Percentiles rank a stretch among this genome's conserved stretches.
Evolutionary conservation across 2,888 invertebrate genomes (phyloP).

Genomic region (Pheosia tremula): DNA sequence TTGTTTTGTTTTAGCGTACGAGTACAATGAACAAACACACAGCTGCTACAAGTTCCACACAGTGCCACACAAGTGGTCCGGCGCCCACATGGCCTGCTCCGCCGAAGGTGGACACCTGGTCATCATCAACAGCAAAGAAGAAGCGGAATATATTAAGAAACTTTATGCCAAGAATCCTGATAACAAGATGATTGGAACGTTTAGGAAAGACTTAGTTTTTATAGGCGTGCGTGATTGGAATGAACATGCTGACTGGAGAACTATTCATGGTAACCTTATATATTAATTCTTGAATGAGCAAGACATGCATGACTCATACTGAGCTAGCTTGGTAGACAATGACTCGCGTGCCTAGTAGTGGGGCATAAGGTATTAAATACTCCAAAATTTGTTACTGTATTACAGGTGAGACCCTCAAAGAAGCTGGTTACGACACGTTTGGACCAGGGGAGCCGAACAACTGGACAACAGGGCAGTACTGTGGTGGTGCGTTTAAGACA

Average conservation of each 20-base stretch:
- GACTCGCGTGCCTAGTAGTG: no score
- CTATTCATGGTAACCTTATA: constrained; percentile 36
- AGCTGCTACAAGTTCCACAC: constrained; percentile 59
- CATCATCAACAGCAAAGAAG: constrained; percentile 51
- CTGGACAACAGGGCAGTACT: constrained; percentile 40
- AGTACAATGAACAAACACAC: constrained; percentile 39
- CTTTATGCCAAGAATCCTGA: constrained; percentile 36
- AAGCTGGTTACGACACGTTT: constrained; percentile 50
- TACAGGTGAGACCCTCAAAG: constrained; percentile 43
- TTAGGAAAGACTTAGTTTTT: constrained; percentile 30
- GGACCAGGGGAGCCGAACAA: constrained; percentile 45
- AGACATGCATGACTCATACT: no score
- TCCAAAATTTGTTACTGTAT: background rate
- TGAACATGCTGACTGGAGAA: constrained; percentile 44
- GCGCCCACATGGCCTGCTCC: constrained; percentile 51
- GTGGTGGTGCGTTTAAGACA: constrained; percentile 41
- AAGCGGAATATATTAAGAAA: constrained; percentile 37
- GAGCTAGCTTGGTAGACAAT: no score
- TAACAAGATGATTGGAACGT: constrained; percentile 20
- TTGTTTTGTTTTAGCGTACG: constrained; percentile 39
- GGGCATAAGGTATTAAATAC: no score
- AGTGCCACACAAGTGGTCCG: constrained; percentile 45
- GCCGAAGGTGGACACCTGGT: constrained; percentile 52
- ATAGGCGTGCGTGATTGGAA: constrained; percentile 47
- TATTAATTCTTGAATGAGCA: no score